Base-by-base conservation (phyloP, 2,797 vertebrate genomes). In the Microtus agrestis region DNA sequence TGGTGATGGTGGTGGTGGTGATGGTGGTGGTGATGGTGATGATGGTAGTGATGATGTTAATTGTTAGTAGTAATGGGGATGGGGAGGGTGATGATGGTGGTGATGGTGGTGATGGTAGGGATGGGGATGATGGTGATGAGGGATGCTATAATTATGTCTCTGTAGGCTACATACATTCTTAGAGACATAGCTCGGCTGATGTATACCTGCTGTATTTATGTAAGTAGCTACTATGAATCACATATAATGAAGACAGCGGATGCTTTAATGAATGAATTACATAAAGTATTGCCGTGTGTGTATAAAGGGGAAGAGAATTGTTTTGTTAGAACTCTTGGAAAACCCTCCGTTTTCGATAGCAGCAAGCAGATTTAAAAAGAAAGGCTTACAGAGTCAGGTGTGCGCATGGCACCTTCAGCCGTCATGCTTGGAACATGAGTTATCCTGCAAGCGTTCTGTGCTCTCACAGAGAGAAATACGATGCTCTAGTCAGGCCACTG, bases 361-460 rank as follows among this genome's bases (percentile, higher is more conserved):
- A 40, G 4, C 1, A 19, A 74, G 12, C 4, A 27, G 48, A 12
- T 51, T 11, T 59, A 6, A 54, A 29, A 31, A 48, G 56, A 51
- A 86, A 34, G 19, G 1, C 4, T 7, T 23, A 23, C 14, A 25
- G 2, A 10, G 10, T 23, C 74, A 0, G 31, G 5, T 8, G 6
- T 56, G 19, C 43, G 23, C 0, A 0, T 9, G 34, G 56, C 0
- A 0, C 29, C 25, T 10, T 0, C 2, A 27, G n/a, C 71, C 43
- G 0, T 6, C 0, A 27, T 34, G 34, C 23, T 25, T 31, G 6
- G 8, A 0, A 10, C 31, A 12, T 10, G 0, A 25, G 10, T 1
- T 4, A 25, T 0, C 15, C 2, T 54, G 0, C 0, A 1, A 40
- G 19, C 2, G 0, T 4, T n/a, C 51, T 3, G 31, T 4, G 14